Base-by-base conservation (phyloP, 1,140 invertebrate genomes). In the Brachionus asplanchnoidis region DNA sequence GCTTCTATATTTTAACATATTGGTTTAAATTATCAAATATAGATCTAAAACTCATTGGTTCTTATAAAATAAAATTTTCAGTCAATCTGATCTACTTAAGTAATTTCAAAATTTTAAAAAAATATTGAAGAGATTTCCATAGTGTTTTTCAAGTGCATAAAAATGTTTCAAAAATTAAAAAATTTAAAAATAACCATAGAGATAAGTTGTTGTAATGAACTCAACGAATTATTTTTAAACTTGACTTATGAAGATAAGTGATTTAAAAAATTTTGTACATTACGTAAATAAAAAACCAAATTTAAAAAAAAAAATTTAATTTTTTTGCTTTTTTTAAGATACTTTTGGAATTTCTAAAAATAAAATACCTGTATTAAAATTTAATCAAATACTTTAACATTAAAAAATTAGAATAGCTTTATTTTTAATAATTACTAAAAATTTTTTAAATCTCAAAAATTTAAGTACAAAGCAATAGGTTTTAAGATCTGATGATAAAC, bases 401-500 rank as follows among this genome's bases (percentile, higher is more conserved):
- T 36, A 46, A 12, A 46, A 46, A 46, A 46, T 46, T 46, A 46
- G 44, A 6, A 46, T 46, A 46, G 44, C 44, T 46, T 46, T 46
- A 46, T 46, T 46, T 46, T 46, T 46, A 14, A 12, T 46, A 14
- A 46, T 36, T 36, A 36, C 32, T 36, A 36, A 36, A 32, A 36
- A 36, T 36, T 7, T 36, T 7, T 36, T 7, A 7, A 6, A 17
- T 17, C 17, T 60, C 20, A 60, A 60, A 60, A 60, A 60, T 60
- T 60, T 5, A 60, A 60, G 17, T 23, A 20, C 20, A 60, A 20
- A 60, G 53, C 53, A 20, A 60, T 60, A 3, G 96, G 96, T 86
- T 95, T 92, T 87, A 99, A 93, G 86, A 98, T 86, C 87, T 92
- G 92, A 80, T 92, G 90, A 90, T 97, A 97, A 85, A 98, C 92